phyloP scores from a whole-genome alignment of 2,797 vertebrate species.

The Clarias fuscus region DNA sequence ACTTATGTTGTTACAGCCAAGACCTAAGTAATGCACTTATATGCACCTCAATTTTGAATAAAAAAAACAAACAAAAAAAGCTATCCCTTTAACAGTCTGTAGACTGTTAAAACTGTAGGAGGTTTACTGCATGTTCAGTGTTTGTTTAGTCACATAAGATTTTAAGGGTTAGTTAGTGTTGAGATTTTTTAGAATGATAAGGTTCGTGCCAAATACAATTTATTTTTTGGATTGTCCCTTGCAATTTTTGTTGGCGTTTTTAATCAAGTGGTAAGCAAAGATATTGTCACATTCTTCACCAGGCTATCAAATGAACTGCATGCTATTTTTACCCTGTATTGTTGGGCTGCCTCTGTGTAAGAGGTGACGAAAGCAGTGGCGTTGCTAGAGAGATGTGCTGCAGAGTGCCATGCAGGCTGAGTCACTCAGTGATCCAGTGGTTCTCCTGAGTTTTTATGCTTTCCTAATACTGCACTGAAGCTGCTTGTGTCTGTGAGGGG shows the following conservation, averaged over 20 bases:
- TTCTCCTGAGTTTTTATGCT: background rate
- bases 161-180: background rate
- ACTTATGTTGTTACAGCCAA: too few relatives aligned
- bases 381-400: slow-evolving; percentile 27
- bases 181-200: background rate
- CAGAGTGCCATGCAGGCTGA: slow-evolving; percentile 31
- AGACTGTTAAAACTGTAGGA: background rate
- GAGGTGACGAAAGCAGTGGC: slow-evolving; percentile 27
- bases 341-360: slow-evolving; percentile 28
- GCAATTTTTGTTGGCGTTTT: too few relatives aligned
- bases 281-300: background rate
- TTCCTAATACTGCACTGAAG: background rate
- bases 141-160: background rate
- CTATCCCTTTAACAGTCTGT: background rate
- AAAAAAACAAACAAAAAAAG: too few relatives aligned
- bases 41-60: too few relatives aligned
- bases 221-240: background rate
- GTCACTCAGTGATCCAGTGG: slow-evolving; percentile 30
- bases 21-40: too few relatives aligned
- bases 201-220: background rate
- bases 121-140: background rate
- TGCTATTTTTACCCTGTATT: slow-evolving; percentile 38
- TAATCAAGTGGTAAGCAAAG: background rate
- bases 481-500: background rate
- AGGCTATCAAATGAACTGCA: slow-evolving; percentile 56